These are phyloP conservation scores for Prionace glauca DNA, from an alignment of 2,797 vertebrate genomes.

Conservation along the genomic window DNA sequence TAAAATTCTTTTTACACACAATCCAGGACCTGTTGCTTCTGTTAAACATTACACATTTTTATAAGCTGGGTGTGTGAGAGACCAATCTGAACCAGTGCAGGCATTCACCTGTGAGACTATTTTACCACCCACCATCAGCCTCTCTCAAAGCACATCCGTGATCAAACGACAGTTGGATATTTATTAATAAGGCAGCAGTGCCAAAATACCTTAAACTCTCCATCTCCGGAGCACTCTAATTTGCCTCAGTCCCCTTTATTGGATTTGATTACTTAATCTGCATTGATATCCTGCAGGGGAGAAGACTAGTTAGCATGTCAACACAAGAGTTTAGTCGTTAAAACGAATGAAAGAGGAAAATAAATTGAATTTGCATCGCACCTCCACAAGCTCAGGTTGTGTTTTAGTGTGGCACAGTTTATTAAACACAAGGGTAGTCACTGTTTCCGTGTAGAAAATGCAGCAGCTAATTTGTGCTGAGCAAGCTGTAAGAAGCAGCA, in stretches of 20 bases:
- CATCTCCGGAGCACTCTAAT: not conserved
- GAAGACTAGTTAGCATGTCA: not conserved
- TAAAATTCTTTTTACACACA: not conserved
- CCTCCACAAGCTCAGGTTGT: not conserved
- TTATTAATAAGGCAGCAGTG: not conserved
- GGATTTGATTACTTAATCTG: not conserved
- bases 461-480: not conserved
- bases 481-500: not conserved
- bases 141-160: constrained; percentile 13
- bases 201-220: not conserved
- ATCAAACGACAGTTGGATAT: not conserved
- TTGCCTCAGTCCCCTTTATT: not conserved
- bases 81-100: not conserved
- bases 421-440: not conserved
- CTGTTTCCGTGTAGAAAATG: not conserved
- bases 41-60: not conserved
- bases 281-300: not conserved
- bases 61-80: not conserved
- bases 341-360: not conserved
- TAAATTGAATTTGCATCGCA: not conserved
- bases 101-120: not conserved
- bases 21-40: not conserved
- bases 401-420: not conserved
- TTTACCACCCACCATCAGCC: not conserved
- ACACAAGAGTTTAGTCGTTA: not conserved